phyloP scores from a whole-genome alignment of 2,797 vertebrate species.

The Craterocephalus amniculus region DNA sequence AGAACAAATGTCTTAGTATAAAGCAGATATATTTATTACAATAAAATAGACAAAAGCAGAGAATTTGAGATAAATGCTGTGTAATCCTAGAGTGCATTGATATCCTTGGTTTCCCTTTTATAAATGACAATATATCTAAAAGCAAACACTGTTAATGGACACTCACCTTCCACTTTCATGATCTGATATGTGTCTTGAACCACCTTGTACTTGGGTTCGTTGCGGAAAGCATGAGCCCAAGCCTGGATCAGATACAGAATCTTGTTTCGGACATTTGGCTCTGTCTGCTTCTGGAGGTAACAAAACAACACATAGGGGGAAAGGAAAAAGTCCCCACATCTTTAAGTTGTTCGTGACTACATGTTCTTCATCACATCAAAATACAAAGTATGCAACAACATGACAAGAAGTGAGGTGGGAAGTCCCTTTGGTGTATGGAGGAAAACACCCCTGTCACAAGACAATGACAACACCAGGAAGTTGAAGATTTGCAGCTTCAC shows the following conservation, averaged over 20 bases:
- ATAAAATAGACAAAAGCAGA: background rate
- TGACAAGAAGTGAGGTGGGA: conserved; percentile 43
- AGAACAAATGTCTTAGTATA: background rate
- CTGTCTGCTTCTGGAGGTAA: conserved; percentile 87
- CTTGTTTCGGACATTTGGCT: conserved; percentile 94
- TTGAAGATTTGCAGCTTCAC: conserved; percentile 15
- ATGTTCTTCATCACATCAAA: background rate
- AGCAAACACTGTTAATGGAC: background rate
- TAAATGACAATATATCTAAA: background rate
- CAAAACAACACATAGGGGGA: conserved; percentile 20
- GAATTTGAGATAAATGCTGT: background rate
- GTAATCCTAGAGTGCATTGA: background rate
- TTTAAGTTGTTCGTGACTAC: background rate
- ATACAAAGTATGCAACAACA: conserved; percentile 8
- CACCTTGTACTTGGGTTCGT: conserved; percentile 98
- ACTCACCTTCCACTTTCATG: conserved; percentile 98
- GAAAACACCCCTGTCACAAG: conserved; percentile 65
- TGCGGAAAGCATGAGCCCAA: conserved; percentile 97
- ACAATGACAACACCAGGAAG: conserved; percentile 80
- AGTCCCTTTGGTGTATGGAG: conserved; percentile 55
- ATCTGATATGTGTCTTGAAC: conserved; percentile 99
- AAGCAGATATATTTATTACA: background rate
- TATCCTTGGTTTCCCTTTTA: background rate
- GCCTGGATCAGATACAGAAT: conserved; percentile 97
- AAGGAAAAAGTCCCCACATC: background rate